Evolutionary conservation across 2,113 vertebrate genomes (phyloP).

Genomic region (Callipepla californica): DNA sequence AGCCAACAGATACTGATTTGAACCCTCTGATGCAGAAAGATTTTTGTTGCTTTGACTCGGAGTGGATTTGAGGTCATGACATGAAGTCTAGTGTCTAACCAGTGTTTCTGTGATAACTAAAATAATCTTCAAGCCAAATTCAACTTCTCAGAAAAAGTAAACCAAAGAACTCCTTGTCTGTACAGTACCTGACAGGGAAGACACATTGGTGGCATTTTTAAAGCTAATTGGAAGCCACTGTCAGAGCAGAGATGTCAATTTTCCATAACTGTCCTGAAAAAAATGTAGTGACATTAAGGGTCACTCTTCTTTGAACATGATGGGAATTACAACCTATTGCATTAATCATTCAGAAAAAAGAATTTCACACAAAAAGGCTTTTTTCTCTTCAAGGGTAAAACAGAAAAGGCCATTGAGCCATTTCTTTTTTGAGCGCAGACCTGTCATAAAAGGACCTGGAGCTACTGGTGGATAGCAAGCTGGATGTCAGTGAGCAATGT

Average conservation of each 20-base stretch:
- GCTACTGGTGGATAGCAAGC: too few species aligned
- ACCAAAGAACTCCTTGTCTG: background rate
- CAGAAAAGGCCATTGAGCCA: background rate
- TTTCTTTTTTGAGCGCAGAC: too few species aligned
- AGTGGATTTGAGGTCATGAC: background rate
- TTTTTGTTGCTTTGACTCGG: background rate
- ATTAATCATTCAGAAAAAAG: background rate
- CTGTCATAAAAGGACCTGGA: too few species aligned
- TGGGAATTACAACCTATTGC: background rate
- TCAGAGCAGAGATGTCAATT: background rate
- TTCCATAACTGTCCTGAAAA: background rate
- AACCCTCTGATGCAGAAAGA: background rate
- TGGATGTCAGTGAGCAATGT: too few species aligned
- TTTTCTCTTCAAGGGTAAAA: background rate
- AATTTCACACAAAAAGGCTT: background rate
- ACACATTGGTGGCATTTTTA: background rate
- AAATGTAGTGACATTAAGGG: background rate
- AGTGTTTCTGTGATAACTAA: background rate
- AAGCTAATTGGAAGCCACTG: background rate
- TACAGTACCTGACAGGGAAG: background rate
- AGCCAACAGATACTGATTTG: background rate
- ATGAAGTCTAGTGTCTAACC: background rate
- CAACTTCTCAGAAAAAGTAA: background rate
- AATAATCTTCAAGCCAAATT: background rate
- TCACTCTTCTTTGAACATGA: background rate